Base-by-base conservation (phyloP, 64 coral and sea anemone species). In the Orbicella faveolata region DNA sequence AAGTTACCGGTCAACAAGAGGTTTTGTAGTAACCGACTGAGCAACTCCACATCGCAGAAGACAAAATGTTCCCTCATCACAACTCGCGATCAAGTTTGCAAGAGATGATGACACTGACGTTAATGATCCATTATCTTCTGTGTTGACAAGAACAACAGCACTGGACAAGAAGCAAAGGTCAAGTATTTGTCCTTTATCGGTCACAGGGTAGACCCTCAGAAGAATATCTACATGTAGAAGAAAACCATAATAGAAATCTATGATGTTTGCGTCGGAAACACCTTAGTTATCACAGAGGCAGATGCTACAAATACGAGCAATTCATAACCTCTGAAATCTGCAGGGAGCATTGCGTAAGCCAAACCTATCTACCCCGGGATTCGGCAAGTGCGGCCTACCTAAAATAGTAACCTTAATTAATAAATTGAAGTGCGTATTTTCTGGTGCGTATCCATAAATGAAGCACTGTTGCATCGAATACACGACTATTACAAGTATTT, bases 11-110 rank as follows among this genome's bases (percentile, higher is more conserved):
- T 30, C 30, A 30, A 30, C 30, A 30, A 30, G 30, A 30, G 30
- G 30, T 30, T 30, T 30, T 30, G 30, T 0, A 0, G 30, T 0
- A 34, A 75, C 83, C 16, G 63, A 52, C 16, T 37, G 66, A 73
- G 90, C 83, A 4, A 92, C 90, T 23, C 83, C 83, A 57, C 83
- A 87, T 39, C 87, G 90, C 26, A 92, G 52, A 34, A 92, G 61
- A 17, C 75, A 87, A 80, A 92, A 92, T n/a, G 74, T 92, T 8
- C 90, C 90, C n/a, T 92, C 90, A 59, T 85, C 81, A 80, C 90
- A 92, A 51, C 83, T 85, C 23, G 87, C 84, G n/a, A 85, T 83
- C 16, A 92, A 64, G 19, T 92, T 87, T 16, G 83, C 74, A 35
- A 54, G 20, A 37, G 90, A 66, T 80, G 85, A 25, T 11, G 90